Conservation (phyloP, 2,797 vertebrate species). For the Hozukius guyotensis region DNA sequence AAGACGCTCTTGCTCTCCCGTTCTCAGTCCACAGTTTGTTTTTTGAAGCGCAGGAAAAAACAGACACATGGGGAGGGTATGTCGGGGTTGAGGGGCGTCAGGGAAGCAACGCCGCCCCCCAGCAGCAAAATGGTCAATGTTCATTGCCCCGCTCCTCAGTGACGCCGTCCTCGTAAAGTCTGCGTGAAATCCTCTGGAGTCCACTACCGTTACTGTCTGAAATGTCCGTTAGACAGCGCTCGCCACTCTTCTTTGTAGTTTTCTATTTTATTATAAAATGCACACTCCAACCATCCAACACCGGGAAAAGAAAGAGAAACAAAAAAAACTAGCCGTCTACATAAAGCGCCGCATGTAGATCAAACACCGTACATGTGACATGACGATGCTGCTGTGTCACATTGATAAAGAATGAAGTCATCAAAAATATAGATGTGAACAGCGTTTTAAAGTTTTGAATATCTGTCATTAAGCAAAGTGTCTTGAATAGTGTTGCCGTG, state of each 20-base stretch:
- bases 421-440: slow-evolving; percentile 81
- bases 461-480: slow-evolving; percentile 68
- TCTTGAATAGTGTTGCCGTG: slow-evolving; percentile 75
- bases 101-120: slow-evolving; percentile 37
- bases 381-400: slow-evolving; percentile 28
- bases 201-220: slow-evolving; percentile 54
- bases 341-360: slow-evolving; percentile 58
- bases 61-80: slow-evolving; percentile 18
- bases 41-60: slow-evolving; percentile 58
- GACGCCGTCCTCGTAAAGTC: slow-evolving; percentile 28
- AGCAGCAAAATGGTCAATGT: slow-evolving; percentile 78
- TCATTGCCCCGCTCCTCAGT: slow-evolving; percentile 35
- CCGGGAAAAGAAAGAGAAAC: slow-evolving; percentile 16
- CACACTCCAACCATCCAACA: slow-evolving; percentile 70
- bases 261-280: slow-evolving; percentile 73
- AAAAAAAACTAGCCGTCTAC: slow-evolving; percentile 56
- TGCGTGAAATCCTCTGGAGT: slow-evolving; percentile 25
- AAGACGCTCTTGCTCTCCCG: not conserved
- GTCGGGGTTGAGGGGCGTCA: slow-evolving; percentile 3
- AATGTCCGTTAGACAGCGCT: slow-evolving; percentile 50
- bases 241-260: slow-evolving; percentile 69
- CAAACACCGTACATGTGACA: slow-evolving; percentile 48
- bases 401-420: slow-evolving; percentile 66
- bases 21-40: slow-evolving; percentile 33
- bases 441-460: slow-evolving; percentile 61